phyloP scores from a whole-genome alignment of 2,888 invertebrate species.

The Prionchulus punctatus region DNA sequence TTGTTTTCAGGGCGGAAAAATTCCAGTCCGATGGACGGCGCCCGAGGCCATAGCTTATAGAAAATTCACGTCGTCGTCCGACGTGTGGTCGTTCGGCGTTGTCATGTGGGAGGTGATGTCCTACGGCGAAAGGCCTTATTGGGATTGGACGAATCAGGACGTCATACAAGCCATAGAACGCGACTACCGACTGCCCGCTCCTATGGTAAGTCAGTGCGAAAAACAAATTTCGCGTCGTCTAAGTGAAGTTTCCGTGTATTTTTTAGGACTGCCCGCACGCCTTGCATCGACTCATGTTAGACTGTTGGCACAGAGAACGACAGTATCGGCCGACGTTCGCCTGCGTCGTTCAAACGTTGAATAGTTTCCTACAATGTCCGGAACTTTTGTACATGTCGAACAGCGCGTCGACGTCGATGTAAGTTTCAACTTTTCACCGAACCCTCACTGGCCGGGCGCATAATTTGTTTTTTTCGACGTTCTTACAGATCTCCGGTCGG shows the following conservation, averaged over 20 bases:
- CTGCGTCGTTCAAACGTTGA: conserved; percentile 16
- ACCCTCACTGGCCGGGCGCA: no score
- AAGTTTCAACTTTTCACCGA: not conserved
- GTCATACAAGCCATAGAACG: conserved; percentile 97
- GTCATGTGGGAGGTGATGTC: conserved; percentile 99
- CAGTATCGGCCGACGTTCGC: conserved; percentile 25
- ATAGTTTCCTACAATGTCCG: conserved; percentile 15
- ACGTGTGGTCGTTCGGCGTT: conserved; percentile 98
- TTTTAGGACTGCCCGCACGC: conserved; percentile 83
- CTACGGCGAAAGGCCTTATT: conserved; percentile 95
- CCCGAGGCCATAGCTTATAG: conserved; percentile 96
- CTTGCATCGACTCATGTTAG: conserved; percentile 90
- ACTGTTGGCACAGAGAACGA: conserved; percentile 91
- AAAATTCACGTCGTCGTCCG: conserved; percentile 97
- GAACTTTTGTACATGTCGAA: conserved; percentile 12
- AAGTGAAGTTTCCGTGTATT: not conserved
- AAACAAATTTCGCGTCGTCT: not conserved
- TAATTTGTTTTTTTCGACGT: not conserved
- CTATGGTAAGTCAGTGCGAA: not conserved
- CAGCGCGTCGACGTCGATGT: not conserved
- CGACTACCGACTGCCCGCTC: conserved; percentile 11
- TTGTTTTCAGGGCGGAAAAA: conserved; percentile 65
- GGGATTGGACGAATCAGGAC: conserved; percentile 99
- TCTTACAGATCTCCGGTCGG: not conserved
- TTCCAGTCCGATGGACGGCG: conserved; percentile 96